Evolutionary conservation across 2,888 invertebrate species (phyloP), one percentile per base, ranked within the genome.

Genomic region (Galerucella nymphaeae): DNA sequence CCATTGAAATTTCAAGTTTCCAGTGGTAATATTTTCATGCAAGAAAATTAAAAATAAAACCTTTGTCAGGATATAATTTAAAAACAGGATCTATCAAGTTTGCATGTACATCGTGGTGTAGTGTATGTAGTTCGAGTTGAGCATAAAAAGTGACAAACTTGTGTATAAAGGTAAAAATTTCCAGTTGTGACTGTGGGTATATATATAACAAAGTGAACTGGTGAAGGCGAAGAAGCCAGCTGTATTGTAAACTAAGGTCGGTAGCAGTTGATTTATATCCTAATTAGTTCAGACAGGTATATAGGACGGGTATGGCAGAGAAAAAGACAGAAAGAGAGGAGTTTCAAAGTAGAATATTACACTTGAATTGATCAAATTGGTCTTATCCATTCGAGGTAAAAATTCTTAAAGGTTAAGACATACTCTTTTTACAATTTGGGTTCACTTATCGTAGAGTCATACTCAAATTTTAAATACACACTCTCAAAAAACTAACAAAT

Each of bases 261-360:
- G 78, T 78, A 77, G 75, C 75, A 74, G 81, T 83, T 85, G 86
- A 86, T 86, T 85, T 86, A 86, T 86, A 83, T 83, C 85, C 86
- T 86, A 86, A 86, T 86, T 86, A 86, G 84, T 83, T 80, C 80
- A 78, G 85, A 86, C 86, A 86, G 85, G 83, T 85, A 85, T 85
- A 85, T 85, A 83, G 84, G 84, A 84, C 85, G 83, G 85, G 83
- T 84, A 84, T 76, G 80, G 83, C 79, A 79, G 80, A 76, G 79
- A 80, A 62, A 62, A 62, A 62, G 61, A 62, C 61, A 62, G 61
- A 62, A 62, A 62, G 61, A 59, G 59, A 62, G 61, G 11, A 62
- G 42, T 62, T 62, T 62, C 61, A 62, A 80, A 80, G 82, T 82
- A 80, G 80, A 82, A 80, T 80, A 81, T 80, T 81, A 81, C 80